Conservation (phyloP, 1,140 invertebrate species). For the Pentalonia nigronervosa region DNA sequence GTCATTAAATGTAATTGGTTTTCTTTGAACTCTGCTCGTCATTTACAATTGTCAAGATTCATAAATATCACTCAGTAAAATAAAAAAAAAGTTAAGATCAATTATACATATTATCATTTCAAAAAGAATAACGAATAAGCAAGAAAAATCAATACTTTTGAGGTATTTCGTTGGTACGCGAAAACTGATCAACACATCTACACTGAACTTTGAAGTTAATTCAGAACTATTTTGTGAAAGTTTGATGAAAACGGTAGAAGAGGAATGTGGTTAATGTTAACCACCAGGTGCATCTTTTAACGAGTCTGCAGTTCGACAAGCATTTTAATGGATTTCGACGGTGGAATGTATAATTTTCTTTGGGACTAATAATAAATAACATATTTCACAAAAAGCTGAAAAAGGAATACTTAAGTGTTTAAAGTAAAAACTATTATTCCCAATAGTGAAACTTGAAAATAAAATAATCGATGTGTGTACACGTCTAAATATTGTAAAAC, state of each 20-base stretch:
- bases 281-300: constrained; percentile 2
- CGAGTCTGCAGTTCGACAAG: not conserved
- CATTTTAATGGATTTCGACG: not conserved
- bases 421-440: not conserved
- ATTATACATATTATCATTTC: not conserved
- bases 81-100: not conserved
- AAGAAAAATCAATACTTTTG: not conserved
- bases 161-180: not conserved
- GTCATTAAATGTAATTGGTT: not conserved
- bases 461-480: no score
- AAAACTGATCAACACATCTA: constrained; percentile 20
- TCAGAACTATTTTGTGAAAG: not conserved
- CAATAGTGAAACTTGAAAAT: not conserved
- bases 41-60: not conserved
- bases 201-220: not conserved
- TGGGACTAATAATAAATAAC: not conserved
- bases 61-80: not conserved
- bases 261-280: not conserved
- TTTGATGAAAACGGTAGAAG: not conserved
- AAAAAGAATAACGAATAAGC: not conserved
- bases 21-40: not conserved
- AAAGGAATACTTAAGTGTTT: not conserved
- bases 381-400: not conserved
- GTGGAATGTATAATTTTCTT: constrained; percentile 40
- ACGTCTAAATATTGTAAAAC: not conserved